Evolutionary conservation across 2,888 invertebrate species (phyloP).

Genomic region (Thera britannica): DNA sequence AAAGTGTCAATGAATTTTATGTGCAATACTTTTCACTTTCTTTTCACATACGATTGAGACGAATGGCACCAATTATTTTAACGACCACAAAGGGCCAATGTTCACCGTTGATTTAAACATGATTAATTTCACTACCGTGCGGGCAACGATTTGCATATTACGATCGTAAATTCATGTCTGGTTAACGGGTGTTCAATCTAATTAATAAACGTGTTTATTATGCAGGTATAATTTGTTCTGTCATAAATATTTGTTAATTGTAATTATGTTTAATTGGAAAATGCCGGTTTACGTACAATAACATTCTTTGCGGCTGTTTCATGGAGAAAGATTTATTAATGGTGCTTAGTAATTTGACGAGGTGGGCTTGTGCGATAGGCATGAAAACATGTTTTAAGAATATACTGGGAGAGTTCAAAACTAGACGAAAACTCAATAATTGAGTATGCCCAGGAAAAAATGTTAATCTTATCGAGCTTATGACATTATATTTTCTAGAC

Average conservation of each 20-base stretch:
- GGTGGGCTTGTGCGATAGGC: too few relatives aligned
- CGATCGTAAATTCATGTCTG: slow-evolving; percentile 37
- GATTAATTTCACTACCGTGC: slow-evolving; percentile 44
- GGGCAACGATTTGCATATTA: slow-evolving; percentile 45
- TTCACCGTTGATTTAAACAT: slow-evolving; percentile 44
- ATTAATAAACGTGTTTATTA: slow-evolving; percentile 37
- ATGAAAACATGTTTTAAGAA: too few relatives aligned
- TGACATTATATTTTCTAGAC: too few relatives aligned
- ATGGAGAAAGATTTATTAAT: not conserved
- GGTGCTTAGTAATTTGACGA: not conserved
- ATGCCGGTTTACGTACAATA: slow-evolving; percentile 1
- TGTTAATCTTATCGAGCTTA: too few relatives aligned
- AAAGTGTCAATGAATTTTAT: not conserved
- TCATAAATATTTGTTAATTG: slow-evolving; percentile 35
- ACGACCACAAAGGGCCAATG: slow-evolving; percentile 48
- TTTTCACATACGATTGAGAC: slow-evolving; percentile 59
- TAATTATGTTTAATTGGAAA: slow-evolving; percentile 13
- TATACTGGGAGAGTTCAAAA: too few relatives aligned
- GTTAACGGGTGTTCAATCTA: slow-evolving; percentile 38
- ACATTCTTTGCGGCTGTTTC: not conserved
- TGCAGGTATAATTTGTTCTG: slow-evolving; percentile 40
- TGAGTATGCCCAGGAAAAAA: too few relatives aligned
- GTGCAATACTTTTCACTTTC: not conserved
- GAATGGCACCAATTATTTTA: slow-evolving; percentile 75
- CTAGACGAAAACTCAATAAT: too few relatives aligned